Evolutionary conservation across 2,797 vertebrate species (phyloP).

Genomic region (Brotula barbata): DNA sequence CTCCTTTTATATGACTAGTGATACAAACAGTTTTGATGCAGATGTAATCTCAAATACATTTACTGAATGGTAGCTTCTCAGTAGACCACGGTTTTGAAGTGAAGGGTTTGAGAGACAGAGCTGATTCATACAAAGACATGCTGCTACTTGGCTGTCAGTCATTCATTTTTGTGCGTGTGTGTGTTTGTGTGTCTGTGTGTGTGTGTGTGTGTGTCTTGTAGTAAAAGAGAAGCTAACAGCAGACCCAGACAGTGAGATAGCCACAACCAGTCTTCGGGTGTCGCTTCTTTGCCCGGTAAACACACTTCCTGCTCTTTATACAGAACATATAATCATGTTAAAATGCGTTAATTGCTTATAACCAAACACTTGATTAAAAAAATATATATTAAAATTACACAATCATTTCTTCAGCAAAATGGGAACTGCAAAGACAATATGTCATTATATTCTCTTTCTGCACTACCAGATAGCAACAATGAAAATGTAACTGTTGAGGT

Average conservation of each 20-base stretch:
- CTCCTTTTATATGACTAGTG: background rate
- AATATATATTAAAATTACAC: too few species aligned
- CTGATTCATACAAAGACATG: background rate
- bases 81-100: slow-evolving; percentile 2
- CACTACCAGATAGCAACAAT: too few species aligned
- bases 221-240: slow-evolving; percentile 98
- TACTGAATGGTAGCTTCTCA: background rate
- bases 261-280: slow-evolving; percentile 96
- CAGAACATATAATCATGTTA: slow-evolving; percentile 25
- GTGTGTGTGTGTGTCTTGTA: slow-evolving; percentile 56
- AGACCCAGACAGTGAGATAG: slow-evolving; percentile 98
- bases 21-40: background rate
- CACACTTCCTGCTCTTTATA: slow-evolving; percentile 13
- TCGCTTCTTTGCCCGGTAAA: slow-evolving; percentile 97
- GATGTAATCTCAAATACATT: slow-evolving; percentile 1
- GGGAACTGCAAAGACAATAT: too few species aligned
- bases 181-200: slow-evolving; percentile 1
- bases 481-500: too few species aligned
- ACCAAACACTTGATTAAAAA: too few species aligned
- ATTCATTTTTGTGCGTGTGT: background rate
- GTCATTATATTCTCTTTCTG: too few species aligned
- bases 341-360: too few species aligned
- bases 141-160: background rate
- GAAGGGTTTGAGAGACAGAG: background rate
- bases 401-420: too few species aligned